Conservation (phyloP, 1,140 invertebrate genomes). For the Bombus consobrinus region DNA sequence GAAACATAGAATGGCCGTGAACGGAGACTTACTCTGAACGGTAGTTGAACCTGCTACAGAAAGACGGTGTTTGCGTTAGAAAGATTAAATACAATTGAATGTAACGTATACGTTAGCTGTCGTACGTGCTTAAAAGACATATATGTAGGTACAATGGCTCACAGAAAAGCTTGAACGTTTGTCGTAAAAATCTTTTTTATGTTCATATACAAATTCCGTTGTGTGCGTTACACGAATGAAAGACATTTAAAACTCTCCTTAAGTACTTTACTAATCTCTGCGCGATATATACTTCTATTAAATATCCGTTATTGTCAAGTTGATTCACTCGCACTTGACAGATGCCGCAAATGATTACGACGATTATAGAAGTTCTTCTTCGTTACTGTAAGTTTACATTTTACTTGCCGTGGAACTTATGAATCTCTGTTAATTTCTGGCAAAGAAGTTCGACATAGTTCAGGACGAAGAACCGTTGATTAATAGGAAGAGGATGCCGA, state of each 20-base stretch:
- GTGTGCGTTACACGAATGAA: no score
- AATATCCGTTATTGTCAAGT: no score
- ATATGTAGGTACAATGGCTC: no score
- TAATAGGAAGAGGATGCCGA: background rate
- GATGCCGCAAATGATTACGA: background rate
- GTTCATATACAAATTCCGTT: no score
- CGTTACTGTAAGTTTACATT: background rate
- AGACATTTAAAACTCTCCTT: no score
- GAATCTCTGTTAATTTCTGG: background rate
- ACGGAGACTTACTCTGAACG: slow-evolving; percentile 71
- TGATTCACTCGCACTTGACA: background rate
- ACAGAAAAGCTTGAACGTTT: no score
- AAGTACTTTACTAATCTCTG: no score
- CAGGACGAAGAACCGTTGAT: background rate
- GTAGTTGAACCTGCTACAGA: slow-evolving; percentile 71
- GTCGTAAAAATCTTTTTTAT: no score
- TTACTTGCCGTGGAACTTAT: background rate
- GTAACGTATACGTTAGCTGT: no score
- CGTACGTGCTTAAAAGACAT: no score
- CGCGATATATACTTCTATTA: no score
- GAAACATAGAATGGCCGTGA: slow-evolving; percentile 77
- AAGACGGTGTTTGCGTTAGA: slow-evolving; percentile 32
- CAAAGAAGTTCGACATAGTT: background rate
- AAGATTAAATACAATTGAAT: background rate
- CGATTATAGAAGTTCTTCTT: background rate